Percentiles rank a stretch among this genome's conserved stretches.
These are phyloP conservation scores for Xestia rhomboidea DNA, from an alignment of 2,888 invertebrate species.

Conservation along the genomic window DNA sequence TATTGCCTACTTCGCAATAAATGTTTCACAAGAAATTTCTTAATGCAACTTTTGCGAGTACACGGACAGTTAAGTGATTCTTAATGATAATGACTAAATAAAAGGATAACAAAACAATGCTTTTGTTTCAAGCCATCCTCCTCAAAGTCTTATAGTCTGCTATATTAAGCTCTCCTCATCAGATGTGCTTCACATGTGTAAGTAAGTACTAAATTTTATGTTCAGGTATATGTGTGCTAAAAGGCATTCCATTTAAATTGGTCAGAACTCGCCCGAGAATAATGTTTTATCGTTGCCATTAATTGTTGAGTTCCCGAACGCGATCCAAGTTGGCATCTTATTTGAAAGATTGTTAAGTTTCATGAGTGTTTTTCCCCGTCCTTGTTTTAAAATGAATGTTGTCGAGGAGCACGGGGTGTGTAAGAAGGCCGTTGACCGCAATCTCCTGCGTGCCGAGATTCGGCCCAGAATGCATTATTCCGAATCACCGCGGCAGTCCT, in stretches of 20 bases:
- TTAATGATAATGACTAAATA: constrained; percentile 38
- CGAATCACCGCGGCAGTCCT: constrained; percentile 82
- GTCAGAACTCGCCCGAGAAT: constrained; percentile 69
- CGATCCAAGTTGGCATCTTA: constrained; percentile 69
- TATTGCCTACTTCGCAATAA: constrained; percentile 27
- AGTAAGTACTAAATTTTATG: constrained; percentile 62
- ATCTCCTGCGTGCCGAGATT: constrained; percentile 80
- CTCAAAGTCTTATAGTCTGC: constrained; percentile 64
- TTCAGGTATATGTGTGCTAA: constrained; percentile 55
- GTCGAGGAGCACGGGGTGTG: constrained; percentile 72
- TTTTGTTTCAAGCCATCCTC: constrained; percentile 34
- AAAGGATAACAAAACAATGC: constrained; percentile 41
- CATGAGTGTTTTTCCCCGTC: constrained; percentile 75
- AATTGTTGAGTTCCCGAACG: constrained; percentile 69
- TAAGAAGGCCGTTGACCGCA: constrained; percentile 85
- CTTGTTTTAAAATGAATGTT: constrained; percentile 78
- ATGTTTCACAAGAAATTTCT: constrained; percentile 44
- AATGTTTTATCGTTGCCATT: constrained; percentile 72
- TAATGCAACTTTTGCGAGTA: constrained; percentile 18
- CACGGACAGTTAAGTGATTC: constrained; percentile 33
- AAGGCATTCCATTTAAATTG: constrained; percentile 62
- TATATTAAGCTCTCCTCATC: constrained; percentile 64
- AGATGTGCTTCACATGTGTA: constrained; percentile 58
- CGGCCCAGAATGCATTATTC: constrained; percentile 87
- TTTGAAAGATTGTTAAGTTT: constrained; percentile 78